Evolutionary conservation across 2,797 vertebrate genomes (phyloP).

Genomic region (Cuniculus paca): DNA sequence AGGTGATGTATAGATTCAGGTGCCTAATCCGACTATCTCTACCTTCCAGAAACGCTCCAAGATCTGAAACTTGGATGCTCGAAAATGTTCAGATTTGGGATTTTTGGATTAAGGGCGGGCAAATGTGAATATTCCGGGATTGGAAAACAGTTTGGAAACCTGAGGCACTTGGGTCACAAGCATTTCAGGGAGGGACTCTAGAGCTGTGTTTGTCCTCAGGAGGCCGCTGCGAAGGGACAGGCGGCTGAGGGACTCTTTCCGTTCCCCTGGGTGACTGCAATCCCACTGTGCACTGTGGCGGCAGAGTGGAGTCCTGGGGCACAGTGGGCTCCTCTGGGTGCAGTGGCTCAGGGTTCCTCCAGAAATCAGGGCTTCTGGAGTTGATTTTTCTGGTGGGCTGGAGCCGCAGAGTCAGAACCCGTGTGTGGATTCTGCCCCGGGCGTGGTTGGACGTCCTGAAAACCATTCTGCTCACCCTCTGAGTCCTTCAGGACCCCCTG

Average conservation of each 20-base stretch:
- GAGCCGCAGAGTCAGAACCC: not conserved
- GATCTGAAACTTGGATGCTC: not conserved
- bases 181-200: too few species aligned
- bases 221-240: not conserved
- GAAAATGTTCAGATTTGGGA: not conserved
- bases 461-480: not conserved
- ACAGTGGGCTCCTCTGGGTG: not conserved
- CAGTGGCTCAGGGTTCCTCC: not conserved
- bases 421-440: not conserved
- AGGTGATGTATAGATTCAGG: not conserved
- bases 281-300: too few species aligned
- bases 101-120: not conserved
- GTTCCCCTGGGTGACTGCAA: not conserved
- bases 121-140: not conserved
- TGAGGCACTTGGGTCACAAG: not conserved
- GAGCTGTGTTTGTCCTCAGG: not conserved
- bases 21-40: not conserved
- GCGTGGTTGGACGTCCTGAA: slow-evolving; percentile 52
- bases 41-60: not conserved
- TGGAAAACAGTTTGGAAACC: not conserved
- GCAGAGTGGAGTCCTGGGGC: too few species aligned
- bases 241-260: not conserved
- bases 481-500: not conserved
- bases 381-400: not conserved
- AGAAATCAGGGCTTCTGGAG: not conserved